Percentiles rank a stretch among this genome's conserved stretches.
phyloP scores from a whole-genome alignment of 2,888 invertebrate species.

The Sipha maydis region DNA sequence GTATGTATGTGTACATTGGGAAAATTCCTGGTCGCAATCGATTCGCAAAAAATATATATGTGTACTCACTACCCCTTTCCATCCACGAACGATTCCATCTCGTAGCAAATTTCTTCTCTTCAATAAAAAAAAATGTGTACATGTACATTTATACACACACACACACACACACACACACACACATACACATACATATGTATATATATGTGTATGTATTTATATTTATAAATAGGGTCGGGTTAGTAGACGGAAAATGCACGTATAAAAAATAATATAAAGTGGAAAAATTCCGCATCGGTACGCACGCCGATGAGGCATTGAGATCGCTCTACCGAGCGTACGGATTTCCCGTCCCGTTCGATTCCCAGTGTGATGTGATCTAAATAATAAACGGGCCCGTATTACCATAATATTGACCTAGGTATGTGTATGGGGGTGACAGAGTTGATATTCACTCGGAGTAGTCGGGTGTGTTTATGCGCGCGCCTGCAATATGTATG shows the following conservation, averaged over 20 bases:
- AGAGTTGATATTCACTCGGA: slow-evolving; percentile 10
- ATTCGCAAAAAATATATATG: slow-evolving; percentile 5
- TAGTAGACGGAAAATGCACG: slow-evolving; percentile 35
- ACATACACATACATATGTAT: too few species aligned
- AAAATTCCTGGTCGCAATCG: slow-evolving; percentile 36
- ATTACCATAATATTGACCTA: slow-evolving; percentile 58
- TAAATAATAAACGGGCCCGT: slow-evolving; percentile 42
- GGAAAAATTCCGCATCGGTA: slow-evolving; percentile 58
- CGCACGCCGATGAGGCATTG: slow-evolving; percentile 43
- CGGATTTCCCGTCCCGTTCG: slow-evolving; percentile 53
- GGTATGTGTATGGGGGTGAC: background rate
- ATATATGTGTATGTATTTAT: background rate
- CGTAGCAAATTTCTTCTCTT: slow-evolving; percentile 13
- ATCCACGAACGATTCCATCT: slow-evolving; percentile 13
- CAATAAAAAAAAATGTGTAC: background rate
- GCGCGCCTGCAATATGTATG: background rate
- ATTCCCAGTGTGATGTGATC: slow-evolving; percentile 53
- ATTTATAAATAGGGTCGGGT: background rate
- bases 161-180: background rate
- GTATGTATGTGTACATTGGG: background rate
- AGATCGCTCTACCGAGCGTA: slow-evolving; percentile 37
- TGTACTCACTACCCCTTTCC: background rate
- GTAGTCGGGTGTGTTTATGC: background rate
- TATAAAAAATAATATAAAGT: slow-evolving; percentile 53
- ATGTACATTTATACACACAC: background rate